phyloP scores from a whole-genome alignment of 2,797 vertebrate species.

The Okamejei kenojei region DNA sequence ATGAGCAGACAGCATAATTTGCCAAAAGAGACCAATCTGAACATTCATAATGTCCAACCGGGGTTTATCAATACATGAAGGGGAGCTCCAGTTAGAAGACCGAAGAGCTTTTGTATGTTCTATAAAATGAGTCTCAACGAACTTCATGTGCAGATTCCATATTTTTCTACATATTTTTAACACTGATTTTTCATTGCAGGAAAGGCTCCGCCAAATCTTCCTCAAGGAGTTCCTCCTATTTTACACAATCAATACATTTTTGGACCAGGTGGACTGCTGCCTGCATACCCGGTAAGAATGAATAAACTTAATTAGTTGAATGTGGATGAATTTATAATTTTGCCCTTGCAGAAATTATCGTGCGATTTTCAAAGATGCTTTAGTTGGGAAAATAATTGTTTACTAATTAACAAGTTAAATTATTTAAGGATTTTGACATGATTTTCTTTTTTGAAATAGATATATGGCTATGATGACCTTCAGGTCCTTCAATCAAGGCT shows the following conservation, averaged over 20 bases:
- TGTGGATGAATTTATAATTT: background rate
- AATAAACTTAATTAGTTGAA: slow-evolving; percentile 40
- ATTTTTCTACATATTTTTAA: background rate
- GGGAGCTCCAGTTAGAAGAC: no score
- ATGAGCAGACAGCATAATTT: background rate
- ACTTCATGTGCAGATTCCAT: background rate
- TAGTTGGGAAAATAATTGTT: background rate
- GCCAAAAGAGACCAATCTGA: background rate
- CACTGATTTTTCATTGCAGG: slow-evolving; percentile 55
- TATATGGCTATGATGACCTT: slow-evolving; percentile 93
- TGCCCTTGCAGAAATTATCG: background rate
- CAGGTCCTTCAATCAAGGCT: slow-evolving; percentile 90
- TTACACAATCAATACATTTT: slow-evolving; percentile 95
- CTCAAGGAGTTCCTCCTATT: slow-evolving; percentile 85
- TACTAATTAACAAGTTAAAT: background rate
- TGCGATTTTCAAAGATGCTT: background rate
- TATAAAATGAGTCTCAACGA: background rate
- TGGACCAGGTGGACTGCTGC: slow-evolving; percentile 89
- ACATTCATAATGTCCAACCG: background rate
- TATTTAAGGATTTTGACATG: background rate
- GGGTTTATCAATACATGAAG: background rate
- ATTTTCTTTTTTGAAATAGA: slow-evolving; percentile 62
- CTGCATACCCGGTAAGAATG: slow-evolving; percentile 85
- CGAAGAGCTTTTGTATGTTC: background rate
- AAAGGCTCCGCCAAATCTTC: slow-evolving; percentile 87